Evolutionary conservation across 1,140 invertebrate species (phyloP), one percentile per base, ranked within the genome.

Genomic region (Phocides pigmalion): DNA sequence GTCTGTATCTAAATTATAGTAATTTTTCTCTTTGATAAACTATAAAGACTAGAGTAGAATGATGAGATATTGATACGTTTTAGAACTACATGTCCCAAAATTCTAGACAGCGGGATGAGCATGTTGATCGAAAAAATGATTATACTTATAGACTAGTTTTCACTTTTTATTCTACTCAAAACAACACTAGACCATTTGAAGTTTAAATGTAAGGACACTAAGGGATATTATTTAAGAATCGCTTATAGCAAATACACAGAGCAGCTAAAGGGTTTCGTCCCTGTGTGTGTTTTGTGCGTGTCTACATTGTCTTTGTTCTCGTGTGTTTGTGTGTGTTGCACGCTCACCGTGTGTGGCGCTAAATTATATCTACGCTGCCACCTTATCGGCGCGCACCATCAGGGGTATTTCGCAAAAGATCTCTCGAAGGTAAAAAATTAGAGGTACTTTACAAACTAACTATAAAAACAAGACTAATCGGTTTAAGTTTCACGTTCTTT

Each of bases 371-470:
- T 49, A 16, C 84, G 88, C 85, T 83, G 83, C 81, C 81, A 83
- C 66, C 79, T 85, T 69, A 80, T 82, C 86, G 82, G 79, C 89
- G 86, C 82, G 82, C 89, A 87, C 84, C 88, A 86, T 84, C 90
- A 97, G 95, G 96, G 94, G 95, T 96, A 94, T 97, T 96, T 96
- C 95, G 96, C 95, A 97, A 97, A 96, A 96, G 96, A 95, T 96
- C 95, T 94, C 95, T 96, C 94, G 96, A 96, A 96, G 95, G 95
- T 96, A 95, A 95, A 84, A 86, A 80, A 84, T 73, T 90, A 89
- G 78, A 86, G 81, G 79, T 84, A 87, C 71, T 86, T 82, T 84
- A 79, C 76, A 82, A 87, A 78, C 25, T 82, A 80, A 72, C 74
- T 59, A 66, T 64, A 76, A 79, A 82, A 82, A 81, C 77, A 79